Conservation (phyloP, 2,797 vertebrate species). For the Petrocephalus sullivani region DNA sequence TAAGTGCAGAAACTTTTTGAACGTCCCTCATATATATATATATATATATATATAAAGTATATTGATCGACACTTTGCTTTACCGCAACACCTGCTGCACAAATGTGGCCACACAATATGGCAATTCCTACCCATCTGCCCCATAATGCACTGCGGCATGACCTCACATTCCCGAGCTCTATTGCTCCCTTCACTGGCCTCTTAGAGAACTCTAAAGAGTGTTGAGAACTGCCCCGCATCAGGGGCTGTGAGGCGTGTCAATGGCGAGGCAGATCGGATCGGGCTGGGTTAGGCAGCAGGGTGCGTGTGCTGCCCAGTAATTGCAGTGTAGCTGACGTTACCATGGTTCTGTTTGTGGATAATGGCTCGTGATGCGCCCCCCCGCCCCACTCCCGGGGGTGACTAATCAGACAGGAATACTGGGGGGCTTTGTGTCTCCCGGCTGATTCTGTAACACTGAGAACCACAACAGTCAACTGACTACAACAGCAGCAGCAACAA, state of each 20-base stretch:
- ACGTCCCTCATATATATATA: too few relatives aligned
- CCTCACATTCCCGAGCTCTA: too few relatives aligned
- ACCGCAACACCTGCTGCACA: too few relatives aligned
- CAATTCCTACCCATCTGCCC: too few relatives aligned
- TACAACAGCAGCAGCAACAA: constrained; percentile 8
- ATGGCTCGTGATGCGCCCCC: background rate
- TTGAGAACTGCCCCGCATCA: background rate
- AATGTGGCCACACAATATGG: too few relatives aligned
- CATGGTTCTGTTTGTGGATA: background rate
- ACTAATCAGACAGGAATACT: constrained; percentile 8
- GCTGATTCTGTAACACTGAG: background rate
- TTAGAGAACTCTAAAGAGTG: background rate
- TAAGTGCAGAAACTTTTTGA: too few relatives aligned
- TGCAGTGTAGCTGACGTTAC: background rate
- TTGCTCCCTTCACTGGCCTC: background rate
- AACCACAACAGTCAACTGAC: background rate
- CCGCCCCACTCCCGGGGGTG: background rate
- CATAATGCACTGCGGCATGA: too few relatives aligned
- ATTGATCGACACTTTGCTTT: too few relatives aligned
- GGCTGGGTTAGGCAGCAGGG: background rate
- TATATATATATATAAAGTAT: too few relatives aligned
- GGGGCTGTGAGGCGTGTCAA: background rate
- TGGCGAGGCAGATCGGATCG: background rate
- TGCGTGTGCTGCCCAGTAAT: background rate
- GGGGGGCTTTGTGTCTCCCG: background rate